phyloP scores from a whole-genome alignment of 2,113 vertebrate genomes.

The Pluvialis apricaria region DNA sequence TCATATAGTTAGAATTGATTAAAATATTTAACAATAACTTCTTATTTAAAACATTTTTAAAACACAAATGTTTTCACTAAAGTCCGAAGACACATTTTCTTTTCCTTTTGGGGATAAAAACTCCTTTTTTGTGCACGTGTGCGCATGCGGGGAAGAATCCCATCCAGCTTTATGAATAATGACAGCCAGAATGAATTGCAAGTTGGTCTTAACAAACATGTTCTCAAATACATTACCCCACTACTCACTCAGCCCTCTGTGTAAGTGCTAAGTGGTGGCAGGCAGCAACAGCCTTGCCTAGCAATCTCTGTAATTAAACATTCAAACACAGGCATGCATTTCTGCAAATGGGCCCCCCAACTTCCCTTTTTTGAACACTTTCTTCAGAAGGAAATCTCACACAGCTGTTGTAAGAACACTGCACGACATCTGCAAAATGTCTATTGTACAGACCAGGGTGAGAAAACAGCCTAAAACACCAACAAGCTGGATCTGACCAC shows the following conservation, averaged over 20 bases:
- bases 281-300: slow-evolving; percentile 44
- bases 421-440: slow-evolving; percentile 66
- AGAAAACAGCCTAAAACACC: slow-evolving; percentile 59
- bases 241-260: slow-evolving; percentile 33
- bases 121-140: neutral
- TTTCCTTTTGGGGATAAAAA: neutral
- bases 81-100: neutral
- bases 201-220: slow-evolving; percentile 59
- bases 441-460: slow-evolving; percentile 61
- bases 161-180: slow-evolving; percentile 29
- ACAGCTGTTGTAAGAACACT: slow-evolving; percentile 61
- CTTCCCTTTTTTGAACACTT: slow-evolving; percentile 58
- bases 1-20: neutral
- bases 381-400: slow-evolving; percentile 69
- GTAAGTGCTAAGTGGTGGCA: slow-evolving; percentile 59
- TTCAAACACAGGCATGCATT: slow-evolving; percentile 53
- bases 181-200: slow-evolving; percentile 50
- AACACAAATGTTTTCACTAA: neutral
- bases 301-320: slow-evolving; percentile 64
- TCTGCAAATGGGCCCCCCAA: slow-evolving; percentile 58
- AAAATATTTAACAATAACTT: neutral
- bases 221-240: slow-evolving; percentile 44
- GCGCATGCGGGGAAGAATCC: neutral
- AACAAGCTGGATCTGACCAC: slow-evolving; percentile 67
- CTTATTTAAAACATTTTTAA: neutral